These are phyloP conservation scores for Ceraclea dissimilis DNA, from an alignment of 2,888 invertebrate species.

Conservation along the genomic window DNA sequence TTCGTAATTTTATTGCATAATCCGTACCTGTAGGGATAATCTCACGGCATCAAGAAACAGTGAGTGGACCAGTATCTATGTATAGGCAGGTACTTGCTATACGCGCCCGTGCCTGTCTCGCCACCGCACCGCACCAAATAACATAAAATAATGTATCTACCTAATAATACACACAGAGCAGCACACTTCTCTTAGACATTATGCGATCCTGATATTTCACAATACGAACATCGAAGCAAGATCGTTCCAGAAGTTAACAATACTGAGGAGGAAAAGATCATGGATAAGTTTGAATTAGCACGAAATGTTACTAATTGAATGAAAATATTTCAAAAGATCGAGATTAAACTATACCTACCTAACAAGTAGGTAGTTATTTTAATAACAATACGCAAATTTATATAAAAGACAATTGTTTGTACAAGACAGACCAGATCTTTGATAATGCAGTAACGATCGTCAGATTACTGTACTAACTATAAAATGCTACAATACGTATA, in stretches of 20 bases:
- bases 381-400: constrained; percentile 2
- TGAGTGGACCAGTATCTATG: constrained; percentile 17
- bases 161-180: constrained; percentile 7
- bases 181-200: constrained; percentile 24
- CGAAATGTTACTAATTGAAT: constrained; percentile 4
- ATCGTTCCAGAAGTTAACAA: constrained; percentile 12
- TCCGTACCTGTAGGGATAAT: constrained; percentile 18
- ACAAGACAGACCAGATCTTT: background rate
- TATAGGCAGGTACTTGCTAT: no score
- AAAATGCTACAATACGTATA: no score
- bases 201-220: constrained; percentile 22
- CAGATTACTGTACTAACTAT: no score
- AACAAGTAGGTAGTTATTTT: no score
- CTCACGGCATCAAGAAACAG: constrained; percentile 22
- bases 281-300: constrained; percentile 14
- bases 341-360: background rate
- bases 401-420: constrained; percentile 1
- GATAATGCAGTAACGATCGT: no score
- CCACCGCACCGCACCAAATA: background rate
- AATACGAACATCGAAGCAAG: constrained; percentile 8
- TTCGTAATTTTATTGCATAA: background rate
- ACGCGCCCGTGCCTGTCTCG: constrained; percentile 14
- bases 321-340: constrained; percentile 1
- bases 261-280: constrained; percentile 8
- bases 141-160: no score